A percentile compares a stretch with the other conserved stretches of the same genome.
Conservation (phyloP, 2,888 invertebrate genomes). For the Tipula unca region DNA sequence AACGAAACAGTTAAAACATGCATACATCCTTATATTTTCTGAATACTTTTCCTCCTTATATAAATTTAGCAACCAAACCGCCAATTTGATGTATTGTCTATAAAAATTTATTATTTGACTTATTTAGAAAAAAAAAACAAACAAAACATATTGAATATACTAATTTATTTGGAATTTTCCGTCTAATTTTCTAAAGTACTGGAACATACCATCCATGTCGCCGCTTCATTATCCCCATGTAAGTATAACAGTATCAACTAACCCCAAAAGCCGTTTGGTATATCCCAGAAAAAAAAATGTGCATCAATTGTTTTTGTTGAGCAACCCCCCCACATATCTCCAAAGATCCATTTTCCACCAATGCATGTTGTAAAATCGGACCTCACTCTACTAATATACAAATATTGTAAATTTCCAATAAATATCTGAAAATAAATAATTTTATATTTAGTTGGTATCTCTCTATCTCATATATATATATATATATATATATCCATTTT, state of each 20-base stretch:
- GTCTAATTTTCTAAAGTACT: background rate
- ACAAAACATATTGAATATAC: background rate
- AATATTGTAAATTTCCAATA: background rate
- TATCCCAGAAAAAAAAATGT: background rate
- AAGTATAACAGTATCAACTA: slow-evolving; percentile 14
- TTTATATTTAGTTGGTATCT: background rate
- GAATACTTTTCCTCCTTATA: background rate
- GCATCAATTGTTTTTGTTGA: background rate
- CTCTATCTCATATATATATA: background rate
- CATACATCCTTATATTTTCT: background rate
- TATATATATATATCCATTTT: background rate
- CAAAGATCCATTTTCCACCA: background rate
- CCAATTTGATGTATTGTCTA: slow-evolving; percentile 3
- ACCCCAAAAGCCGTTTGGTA: background rate
- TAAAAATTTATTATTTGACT: background rate
- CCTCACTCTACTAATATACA: background rate
- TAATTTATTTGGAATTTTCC: background rate
- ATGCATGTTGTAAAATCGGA: background rate
- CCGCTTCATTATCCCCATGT: slow-evolving; percentile 14
- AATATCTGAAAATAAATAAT: background rate
- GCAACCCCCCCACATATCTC: background rate
- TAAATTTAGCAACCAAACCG: background rate
- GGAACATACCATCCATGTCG: slow-evolving; percentile 14
- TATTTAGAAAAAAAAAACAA: background rate
- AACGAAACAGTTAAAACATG: background rate